A percentile compares a stretch with the other conserved stretches of the same genome.
Conservation (phyloP, 2,113 vertebrate species). For the Pristiophorus japonicus region DNA sequence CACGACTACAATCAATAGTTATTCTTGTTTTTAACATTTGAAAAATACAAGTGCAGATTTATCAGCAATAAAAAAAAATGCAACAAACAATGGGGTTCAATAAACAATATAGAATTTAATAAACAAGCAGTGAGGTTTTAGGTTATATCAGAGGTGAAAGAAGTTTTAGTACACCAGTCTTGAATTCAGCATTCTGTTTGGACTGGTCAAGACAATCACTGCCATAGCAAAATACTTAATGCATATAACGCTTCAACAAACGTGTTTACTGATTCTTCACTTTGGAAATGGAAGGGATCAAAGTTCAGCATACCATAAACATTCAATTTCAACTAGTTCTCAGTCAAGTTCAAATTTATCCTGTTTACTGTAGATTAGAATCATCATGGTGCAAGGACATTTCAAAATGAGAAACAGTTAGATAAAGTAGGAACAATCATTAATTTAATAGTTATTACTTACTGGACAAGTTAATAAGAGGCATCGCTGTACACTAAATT, state of each 20-base stretch:
- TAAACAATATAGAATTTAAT: background rate
- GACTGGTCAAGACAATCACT: background rate
- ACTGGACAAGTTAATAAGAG: background rate
- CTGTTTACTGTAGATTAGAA: background rate
- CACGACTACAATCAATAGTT: background rate
- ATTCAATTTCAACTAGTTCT: background rate
- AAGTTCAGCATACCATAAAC: background rate
- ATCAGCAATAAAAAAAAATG: background rate
- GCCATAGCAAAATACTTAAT: background rate
- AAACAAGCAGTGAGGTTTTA: background rate
- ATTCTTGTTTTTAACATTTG: background rate
- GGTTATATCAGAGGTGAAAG: background rate
- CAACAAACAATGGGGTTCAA: background rate
- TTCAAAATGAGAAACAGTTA: background rate
- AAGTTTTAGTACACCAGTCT: background rate
- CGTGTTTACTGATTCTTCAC: background rate
- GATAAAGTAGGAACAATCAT: background rate
- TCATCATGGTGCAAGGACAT: background rate
- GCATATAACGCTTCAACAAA: background rate
- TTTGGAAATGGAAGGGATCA: background rate
- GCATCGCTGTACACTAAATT: background rate
- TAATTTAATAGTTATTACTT: background rate
- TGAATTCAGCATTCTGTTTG: background rate
- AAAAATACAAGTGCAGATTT: background rate
- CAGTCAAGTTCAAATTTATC: background rate